Percentiles rank a stretch among this genome's conserved stretches.
Conservation (phyloP, 2,113 vertebrate species). For the Chauna torquata region DNA sequence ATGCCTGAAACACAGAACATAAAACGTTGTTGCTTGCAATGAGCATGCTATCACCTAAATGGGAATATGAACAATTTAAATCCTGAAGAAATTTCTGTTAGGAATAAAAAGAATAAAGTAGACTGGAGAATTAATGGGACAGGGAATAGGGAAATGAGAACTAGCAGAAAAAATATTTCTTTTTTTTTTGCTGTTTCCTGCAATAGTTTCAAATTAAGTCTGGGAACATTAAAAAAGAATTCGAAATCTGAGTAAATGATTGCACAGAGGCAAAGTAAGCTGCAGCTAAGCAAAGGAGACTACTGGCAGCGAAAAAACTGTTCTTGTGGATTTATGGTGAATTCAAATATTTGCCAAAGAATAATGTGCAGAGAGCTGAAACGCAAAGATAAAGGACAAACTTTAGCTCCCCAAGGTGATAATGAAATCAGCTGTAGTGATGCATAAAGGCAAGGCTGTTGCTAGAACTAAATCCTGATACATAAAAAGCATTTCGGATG, state of each 20-base stretch:
- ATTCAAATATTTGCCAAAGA: conserved; percentile 50
- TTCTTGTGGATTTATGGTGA: not conserved
- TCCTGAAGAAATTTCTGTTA: conserved; percentile 13
- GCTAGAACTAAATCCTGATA: conserved; percentile 6
- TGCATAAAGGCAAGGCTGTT: not conserved
- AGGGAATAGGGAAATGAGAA: not conserved
- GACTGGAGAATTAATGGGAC: not conserved
- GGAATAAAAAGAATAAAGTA: not conserved
- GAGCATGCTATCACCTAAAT: not conserved
- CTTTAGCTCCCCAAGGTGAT: not conserved
- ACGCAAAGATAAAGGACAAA: conserved; percentile 21
- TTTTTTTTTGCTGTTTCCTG: not conserved
- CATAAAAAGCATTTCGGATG: not conserved
- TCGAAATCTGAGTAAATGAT: not conserved
- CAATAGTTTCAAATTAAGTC: not conserved
- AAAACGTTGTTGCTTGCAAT: not conserved
- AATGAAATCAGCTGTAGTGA: not conserved
- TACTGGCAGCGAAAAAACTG: not conserved
- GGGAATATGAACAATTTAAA: not conserved
- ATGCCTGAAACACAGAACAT: not conserved
- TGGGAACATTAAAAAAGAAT: not conserved
- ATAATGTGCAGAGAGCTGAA: not conserved
- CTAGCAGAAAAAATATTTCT: not conserved
- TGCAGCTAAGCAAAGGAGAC: not conserved
- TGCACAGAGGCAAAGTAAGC: not conserved